phyloP scores from a whole-genome alignment of 2,113 vertebrate genomes.

The Eretmochelys imbricata region DNA sequence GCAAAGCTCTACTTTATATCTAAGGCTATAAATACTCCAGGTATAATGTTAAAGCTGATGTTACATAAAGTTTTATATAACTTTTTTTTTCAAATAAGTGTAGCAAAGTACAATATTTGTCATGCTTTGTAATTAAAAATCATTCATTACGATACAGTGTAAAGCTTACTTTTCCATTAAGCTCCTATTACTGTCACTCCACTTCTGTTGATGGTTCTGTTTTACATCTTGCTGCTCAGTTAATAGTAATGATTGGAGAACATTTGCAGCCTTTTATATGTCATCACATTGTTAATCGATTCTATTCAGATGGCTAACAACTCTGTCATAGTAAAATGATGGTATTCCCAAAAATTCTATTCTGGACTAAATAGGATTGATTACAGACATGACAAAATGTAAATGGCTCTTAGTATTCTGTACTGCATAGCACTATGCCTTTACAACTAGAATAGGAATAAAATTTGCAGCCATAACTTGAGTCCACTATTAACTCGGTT shows the following conservation, averaged over 20 bases:
- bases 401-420: background rate
- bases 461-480: background rate
- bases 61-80: background rate
- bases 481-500: background rate
- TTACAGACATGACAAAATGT: slow-evolving; percentile 38
- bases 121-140: background rate
- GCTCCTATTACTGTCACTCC: background rate
- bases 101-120: background rate
- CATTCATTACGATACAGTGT: background rate
- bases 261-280: slow-evolving; percentile 46
- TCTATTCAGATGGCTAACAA: slow-evolving; percentile 31
- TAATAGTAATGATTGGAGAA: slow-evolving; percentile 23
- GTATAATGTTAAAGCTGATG: background rate
- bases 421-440: background rate
- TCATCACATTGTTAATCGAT: slow-evolving; percentile 29
- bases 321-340: background rate
- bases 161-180: slow-evolving; percentile 17
- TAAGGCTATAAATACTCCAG: background rate
- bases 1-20: background rate
- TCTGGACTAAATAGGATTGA: slow-evolving; percentile 37
- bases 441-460: background rate
- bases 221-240: slow-evolving; percentile 32
- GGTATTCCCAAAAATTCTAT: slow-evolving; percentile 7
- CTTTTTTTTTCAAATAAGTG: background rate
- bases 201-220: background rate